Percentiles rank a stretch among this genome's conserved stretches.
phyloP scores from a whole-genome alignment of 2,888 invertebrate species.

The Torymus auratus region DNA sequence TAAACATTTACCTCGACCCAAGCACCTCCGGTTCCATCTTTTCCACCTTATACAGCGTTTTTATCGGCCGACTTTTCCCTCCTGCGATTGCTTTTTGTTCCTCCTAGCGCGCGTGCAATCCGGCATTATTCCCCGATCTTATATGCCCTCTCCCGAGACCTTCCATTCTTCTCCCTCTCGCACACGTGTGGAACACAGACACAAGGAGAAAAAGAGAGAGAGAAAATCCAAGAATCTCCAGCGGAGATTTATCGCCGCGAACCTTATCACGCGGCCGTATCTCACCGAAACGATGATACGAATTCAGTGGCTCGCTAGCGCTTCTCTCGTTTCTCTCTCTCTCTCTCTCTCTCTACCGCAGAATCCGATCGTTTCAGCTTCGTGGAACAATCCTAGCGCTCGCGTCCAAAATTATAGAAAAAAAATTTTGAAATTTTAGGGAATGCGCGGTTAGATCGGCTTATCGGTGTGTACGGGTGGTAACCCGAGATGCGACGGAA shows the following conservation, averaged over 20 bases:
- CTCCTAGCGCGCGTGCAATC: neutral
- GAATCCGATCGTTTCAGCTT: no score
- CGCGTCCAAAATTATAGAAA: no score
- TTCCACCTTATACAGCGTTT: constrained; percentile 26
- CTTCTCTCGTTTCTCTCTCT: constrained; percentile 23
- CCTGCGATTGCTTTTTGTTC: constrained; percentile 7
- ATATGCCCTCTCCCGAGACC: constrained; percentile 3
- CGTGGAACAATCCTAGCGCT: no score
- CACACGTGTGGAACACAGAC: constrained; percentile 1
- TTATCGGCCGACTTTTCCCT: constrained; percentile 55
- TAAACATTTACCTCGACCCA: constrained; percentile 6
- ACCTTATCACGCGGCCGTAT: constrained; percentile 59
- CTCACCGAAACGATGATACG: constrained; percentile 60
- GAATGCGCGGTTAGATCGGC: no score
- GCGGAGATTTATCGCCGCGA: constrained; percentile 50
- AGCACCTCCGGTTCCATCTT: constrained; percentile 10
- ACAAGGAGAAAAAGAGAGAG: no score
- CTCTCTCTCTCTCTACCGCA: neutral
- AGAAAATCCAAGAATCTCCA: constrained; percentile 37
- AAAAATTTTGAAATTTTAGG: no score
- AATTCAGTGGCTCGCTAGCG: constrained; percentile 16
- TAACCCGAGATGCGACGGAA: no score
- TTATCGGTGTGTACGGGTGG: no score
- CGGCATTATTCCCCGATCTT: constrained; percentile 44
- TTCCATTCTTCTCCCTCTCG: constrained; percentile 20